phyloP scores from a whole-genome alignment of 2,888 invertebrate genomes.

The Dascillus cervinus region DNA sequence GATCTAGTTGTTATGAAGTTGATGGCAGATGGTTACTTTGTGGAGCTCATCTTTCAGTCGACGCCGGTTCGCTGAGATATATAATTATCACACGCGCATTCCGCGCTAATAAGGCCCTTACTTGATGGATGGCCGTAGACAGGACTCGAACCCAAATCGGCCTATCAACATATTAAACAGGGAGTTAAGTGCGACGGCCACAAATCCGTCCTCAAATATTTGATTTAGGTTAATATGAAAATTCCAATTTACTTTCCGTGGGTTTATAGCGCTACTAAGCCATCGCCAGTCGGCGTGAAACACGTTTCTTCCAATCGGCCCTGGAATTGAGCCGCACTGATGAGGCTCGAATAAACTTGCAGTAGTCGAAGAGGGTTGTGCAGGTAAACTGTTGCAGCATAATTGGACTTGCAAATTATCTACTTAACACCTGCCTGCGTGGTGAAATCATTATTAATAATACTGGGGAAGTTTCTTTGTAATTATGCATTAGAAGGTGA shows the following conservation, averaged over 20 bases:
- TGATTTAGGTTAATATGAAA: conserved; percentile 17
- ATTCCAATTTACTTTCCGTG: conserved; percentile 11
- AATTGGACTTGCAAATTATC: too few species aligned
- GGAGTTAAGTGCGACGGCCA: conserved; percentile 15
- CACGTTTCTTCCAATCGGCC: too few species aligned
- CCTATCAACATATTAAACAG: conserved; percentile 20
- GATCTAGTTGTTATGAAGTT: too few species aligned
- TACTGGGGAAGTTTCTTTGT: too few species aligned
- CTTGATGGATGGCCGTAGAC: conserved; percentile 27
- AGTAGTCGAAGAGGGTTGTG: conserved; percentile 12
- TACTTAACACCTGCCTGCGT: conserved; percentile 15
- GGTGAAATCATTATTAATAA: too few species aligned
- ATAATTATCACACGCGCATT: conserved; percentile 35
- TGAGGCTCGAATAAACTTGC: too few species aligned
- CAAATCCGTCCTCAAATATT: conserved; percentile 15
- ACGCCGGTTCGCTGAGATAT: conserved; percentile 23
- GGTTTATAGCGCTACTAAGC: conserved; percentile 8
- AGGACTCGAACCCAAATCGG: conserved; percentile 11
- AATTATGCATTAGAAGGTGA: too few species aligned
- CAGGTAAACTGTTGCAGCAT: too few species aligned
- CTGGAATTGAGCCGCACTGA: too few species aligned
- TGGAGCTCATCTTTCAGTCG: conserved; percentile 25
- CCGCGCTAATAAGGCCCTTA: conserved; percentile 31
- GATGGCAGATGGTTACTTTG: neutral
- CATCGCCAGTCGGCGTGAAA: too few species aligned